These are phyloP conservation scores for Patiria miniata DNA, from an alignment of 35 echinoderm and acorn worm genomes.

Conservation along the genomic window DNA sequence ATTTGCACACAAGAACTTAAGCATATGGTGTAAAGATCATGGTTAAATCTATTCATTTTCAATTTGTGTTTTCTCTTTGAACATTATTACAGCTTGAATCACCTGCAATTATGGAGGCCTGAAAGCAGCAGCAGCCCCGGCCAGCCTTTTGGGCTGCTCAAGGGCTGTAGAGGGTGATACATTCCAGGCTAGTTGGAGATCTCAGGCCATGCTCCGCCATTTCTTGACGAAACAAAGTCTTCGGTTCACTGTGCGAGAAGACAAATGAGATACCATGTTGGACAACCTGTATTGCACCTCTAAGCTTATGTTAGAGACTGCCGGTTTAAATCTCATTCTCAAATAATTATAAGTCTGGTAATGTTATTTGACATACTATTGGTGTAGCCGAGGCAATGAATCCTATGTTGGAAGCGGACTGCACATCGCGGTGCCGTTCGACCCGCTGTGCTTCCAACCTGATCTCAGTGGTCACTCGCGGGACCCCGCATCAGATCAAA, in stretches of 20 bases:
- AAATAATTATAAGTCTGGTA: background rate
- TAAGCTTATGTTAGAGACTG: background rate
- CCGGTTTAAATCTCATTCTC: background rate
- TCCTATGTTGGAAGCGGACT: slow-evolving; percentile 31
- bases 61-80: background rate
- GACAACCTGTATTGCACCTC: background rate
- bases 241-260: background rate
- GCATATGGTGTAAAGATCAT: background rate
- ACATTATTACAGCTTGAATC: background rate
- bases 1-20: too few species aligned
- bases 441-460: slow-evolving; percentile 70
- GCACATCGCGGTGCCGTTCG: slow-evolving; percentile 77
- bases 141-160: background rate
- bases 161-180: background rate
- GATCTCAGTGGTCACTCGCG: slow-evolving; percentile 78
- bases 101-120: slow-evolving; percentile 18
- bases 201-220: background rate
- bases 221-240: background rate
- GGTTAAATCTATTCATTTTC: background rate
- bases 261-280: background rate
- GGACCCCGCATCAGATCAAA: slow-evolving; percentile 72
- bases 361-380: background rate
- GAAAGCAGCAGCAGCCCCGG: background rate
- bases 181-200: background rate
- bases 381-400: background rate